Evolutionary conservation across 2,113 vertebrate species (phyloP), one percentile per base, ranked within the genome.

Genomic region (Vombatus ursinus): DNA sequence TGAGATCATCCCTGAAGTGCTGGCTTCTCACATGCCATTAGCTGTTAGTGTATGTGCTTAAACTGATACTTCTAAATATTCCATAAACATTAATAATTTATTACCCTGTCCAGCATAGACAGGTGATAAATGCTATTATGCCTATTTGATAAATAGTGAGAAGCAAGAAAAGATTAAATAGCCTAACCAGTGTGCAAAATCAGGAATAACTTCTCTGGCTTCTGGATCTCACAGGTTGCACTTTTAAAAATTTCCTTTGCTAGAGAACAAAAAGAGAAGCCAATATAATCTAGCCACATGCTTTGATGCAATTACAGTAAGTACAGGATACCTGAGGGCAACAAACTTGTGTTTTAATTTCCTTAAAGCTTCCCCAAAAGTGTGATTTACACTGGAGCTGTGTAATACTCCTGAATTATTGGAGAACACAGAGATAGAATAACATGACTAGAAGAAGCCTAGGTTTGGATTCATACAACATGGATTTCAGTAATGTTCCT

Each of bases 61-160:
- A 93, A 49, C 51, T 25, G 77, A 31, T 89, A 95, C 92, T 95
- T 97, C 89, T 96, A 97, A 92, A 94, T 94, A 84, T 16, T 96
- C 97, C 37, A 96, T 98, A 96, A 95, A 84, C 93, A 96, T 97
- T 95, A 96, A 97, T 97, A 97, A 96, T 97, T 95, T 92, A 97
- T 97, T 92, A 94, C 92, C 92, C 57, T 94, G 50, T n/a, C 49
- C 95, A 90, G 92, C 95, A 95, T 93, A 96, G 91, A 92, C 91
- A 96, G 93, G 96, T 97, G 96, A 96, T 61, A 97, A 97, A 96
- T 91, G 90, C 37, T 94, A 53, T 92, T 94, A 94, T 96, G 96
- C 96, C 96, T 90, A 95, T 10, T 50, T 90, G 84, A 95, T 97
- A 97, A 90, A 97, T 95, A 96, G 44, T 96, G 26, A 91, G 3